phyloP scores from a whole-genome alignment of 2,888 invertebrate genomes.

The Spodoptera exigua region DNA sequence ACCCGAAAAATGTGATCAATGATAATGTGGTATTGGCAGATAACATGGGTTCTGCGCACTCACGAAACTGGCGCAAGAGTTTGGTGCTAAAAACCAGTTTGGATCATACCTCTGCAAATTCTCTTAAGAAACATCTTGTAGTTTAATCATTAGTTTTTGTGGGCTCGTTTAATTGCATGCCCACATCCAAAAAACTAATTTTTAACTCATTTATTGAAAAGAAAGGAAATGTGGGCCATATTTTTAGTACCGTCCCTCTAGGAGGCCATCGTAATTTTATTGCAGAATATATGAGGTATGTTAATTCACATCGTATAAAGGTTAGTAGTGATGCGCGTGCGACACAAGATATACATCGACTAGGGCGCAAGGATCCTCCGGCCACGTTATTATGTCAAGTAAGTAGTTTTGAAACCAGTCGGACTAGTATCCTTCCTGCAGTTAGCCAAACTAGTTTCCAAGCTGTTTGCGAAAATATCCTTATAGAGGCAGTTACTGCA shows the following conservation, averaged over 20 bases:
- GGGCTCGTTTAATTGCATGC: too few species aligned
- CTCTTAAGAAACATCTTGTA: too few species aligned
- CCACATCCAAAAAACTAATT: too few species aligned
- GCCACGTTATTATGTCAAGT: constrained; percentile 13
- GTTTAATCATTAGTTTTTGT: too few species aligned
- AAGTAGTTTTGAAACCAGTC: constrained; percentile 37
- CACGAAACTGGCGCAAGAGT: too few species aligned
- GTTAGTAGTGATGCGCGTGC: constrained; percentile 36
- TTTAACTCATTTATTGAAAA: too few species aligned
- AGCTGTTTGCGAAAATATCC: not conserved
- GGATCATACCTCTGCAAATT: too few species aligned
- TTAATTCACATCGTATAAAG: constrained; percentile 32
- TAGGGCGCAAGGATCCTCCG: constrained; percentile 15
- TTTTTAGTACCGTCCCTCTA: not conserved
- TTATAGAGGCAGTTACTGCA: not conserved
- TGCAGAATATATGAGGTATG: constrained; percentile 16
- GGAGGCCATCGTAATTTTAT: not conserved
- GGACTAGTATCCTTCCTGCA: constrained; percentile 10
- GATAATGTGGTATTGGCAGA: constrained; percentile 8
- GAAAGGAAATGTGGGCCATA: not conserved
- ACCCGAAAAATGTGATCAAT: constrained; percentile 8
- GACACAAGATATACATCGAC: constrained; percentile 4
- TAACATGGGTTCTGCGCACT: not conserved
- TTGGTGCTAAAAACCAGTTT: too few species aligned
- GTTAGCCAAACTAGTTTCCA: constrained; percentile 16